phyloP scores from a whole-genome alignment of 2,888 invertebrate genomes.

The Papilio demoleus region DNA sequence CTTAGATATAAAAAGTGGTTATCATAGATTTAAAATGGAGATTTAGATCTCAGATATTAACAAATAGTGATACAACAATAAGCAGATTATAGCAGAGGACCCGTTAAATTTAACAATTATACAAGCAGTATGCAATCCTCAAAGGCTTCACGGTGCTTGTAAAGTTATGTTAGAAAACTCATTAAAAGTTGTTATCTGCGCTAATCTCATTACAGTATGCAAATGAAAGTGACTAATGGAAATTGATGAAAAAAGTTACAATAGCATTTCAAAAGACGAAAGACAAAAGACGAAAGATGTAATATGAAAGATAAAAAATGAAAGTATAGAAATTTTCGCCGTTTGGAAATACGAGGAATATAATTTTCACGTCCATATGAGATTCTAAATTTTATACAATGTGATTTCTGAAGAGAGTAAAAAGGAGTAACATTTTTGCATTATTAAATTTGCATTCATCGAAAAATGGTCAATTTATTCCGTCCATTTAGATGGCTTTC shows the following conservation, averaged over 20 bases:
- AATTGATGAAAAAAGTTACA: not conserved
- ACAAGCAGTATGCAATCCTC: no score
- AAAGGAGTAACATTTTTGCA: slow-evolving; percentile 20
- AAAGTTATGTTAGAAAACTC: not conserved
- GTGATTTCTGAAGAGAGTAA: slow-evolving; percentile 20
- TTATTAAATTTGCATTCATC: slow-evolving; percentile 31
- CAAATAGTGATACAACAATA: no score
- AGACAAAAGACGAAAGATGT: no score
- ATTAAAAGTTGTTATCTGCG: not conserved
- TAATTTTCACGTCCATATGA: slow-evolving; percentile 15
- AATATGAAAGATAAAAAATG: not conserved
- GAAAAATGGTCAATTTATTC: slow-evolving; percentile 35
- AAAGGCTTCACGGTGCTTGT: not conserved
- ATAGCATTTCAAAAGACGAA: no score
- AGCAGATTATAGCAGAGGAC: not conserved
- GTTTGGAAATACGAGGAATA: not conserved
- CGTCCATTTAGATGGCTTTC: slow-evolving; percentile 28
- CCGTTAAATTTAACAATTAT: no score
- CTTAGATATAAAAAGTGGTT: no score
- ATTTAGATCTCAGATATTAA: no score
- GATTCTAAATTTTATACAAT: slow-evolving; percentile 19
- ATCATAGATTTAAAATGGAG: no score
- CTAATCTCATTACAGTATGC: not conserved
- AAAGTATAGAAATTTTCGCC: not conserved
- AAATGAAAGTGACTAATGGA: not conserved